Evolutionary conservation across 2,113 vertebrate species (phyloP).

Genomic region (Nycticorax nycticorax): DNA sequence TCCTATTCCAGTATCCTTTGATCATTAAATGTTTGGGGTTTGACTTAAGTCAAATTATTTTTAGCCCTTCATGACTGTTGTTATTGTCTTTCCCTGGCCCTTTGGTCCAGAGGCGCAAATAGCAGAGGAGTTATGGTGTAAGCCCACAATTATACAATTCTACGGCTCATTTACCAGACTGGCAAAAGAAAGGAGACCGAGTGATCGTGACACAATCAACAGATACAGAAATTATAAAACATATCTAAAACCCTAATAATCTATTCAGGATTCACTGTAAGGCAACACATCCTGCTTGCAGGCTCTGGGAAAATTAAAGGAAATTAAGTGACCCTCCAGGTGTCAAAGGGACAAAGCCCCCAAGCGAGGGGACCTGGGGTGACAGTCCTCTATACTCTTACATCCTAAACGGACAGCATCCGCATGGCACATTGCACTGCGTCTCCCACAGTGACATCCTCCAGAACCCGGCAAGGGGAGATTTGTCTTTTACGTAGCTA

Average conservation of each 20-base stretch:
- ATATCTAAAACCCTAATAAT: neutral
- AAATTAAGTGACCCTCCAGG: neutral
- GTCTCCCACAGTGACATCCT: neutral
- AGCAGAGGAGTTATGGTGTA: neutral
- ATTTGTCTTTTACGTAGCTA: neutral
- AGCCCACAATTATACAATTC: neutral
- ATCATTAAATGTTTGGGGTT: neutral
- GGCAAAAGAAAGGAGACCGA: neutral
- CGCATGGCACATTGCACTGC: neutral
- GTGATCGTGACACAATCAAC: neutral
- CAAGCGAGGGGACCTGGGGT: accelerated
- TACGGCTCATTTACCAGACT: neutral
- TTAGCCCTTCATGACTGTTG: neutral
- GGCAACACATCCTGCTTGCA: neutral
- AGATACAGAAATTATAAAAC: neutral
- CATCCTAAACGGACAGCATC: neutral
- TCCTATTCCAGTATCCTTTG: neutral
- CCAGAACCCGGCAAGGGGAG: accelerated
- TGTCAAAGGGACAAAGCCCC: neutral
- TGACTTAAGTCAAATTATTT: neutral
- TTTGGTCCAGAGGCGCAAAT: neutral
- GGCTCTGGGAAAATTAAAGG: neutral
- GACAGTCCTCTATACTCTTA: neutral
- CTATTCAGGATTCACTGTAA: neutral
- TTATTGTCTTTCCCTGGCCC: neutral